Evolutionary conservation across 2,888 invertebrate species (phyloP).

Genomic region (Gasteruption jaculator): DNA sequence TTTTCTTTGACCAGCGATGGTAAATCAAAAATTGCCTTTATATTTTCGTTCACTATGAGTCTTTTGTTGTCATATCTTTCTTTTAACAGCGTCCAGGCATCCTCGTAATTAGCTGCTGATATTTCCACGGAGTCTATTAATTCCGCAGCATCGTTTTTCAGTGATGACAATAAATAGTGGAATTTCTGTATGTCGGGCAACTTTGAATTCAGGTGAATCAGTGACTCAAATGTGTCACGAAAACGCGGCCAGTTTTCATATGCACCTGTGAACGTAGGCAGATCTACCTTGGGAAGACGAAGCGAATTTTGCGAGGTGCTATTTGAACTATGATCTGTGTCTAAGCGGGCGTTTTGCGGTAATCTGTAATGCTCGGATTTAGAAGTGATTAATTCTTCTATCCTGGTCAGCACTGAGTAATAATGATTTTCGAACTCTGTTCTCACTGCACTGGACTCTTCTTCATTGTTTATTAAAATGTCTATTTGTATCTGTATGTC

Average conservation of each 20-base stretch:
- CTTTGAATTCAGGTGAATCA: slow-evolving; percentile 18
- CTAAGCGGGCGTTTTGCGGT: too few species aligned
- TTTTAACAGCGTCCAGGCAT: slow-evolving; percentile 21
- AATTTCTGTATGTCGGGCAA: slow-evolving; percentile 19
- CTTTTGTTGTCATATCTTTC: slow-evolving; percentile 22
- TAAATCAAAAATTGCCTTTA: slow-evolving; percentile 18
- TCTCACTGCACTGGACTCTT: too few species aligned
- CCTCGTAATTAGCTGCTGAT: slow-evolving; percentile 20
- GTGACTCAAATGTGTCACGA: slow-evolving; percentile 19
- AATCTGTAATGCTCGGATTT: too few species aligned
- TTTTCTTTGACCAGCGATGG: slow-evolving; percentile 15
- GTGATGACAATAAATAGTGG: slow-evolving; percentile 19
- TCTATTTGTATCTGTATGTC: too few species aligned
- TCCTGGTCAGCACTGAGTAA: too few species aligned
- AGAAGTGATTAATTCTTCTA: too few species aligned
- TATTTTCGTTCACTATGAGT: slow-evolving; percentile 20
- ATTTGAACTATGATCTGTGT: too few species aligned
- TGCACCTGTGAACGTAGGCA: neutral
- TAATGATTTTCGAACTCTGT: too few species aligned
- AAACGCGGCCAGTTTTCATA: slow-evolving; percentile 16
- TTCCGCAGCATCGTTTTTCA: slow-evolving; percentile 21
- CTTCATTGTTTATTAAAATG: too few species aligned
- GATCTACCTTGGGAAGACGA: neutral
- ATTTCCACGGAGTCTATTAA: slow-evolving; percentile 21
- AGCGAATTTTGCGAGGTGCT: too few species aligned